Evolutionary conservation across 2,888 invertebrate genomes (phyloP).

Genomic region (Autographa gamma): DNA sequence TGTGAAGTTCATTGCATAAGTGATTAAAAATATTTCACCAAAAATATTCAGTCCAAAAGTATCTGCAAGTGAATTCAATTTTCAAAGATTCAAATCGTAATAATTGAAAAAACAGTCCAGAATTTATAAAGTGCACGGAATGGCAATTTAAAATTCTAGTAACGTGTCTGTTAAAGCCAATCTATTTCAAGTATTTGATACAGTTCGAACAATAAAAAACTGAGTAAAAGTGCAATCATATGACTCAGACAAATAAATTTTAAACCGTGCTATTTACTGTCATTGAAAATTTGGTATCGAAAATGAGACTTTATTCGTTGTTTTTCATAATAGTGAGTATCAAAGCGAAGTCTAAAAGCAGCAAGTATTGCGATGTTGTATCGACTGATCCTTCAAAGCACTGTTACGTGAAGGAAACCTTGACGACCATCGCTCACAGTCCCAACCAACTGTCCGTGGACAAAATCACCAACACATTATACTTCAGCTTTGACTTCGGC

Average conservation of each 20-base stretch:
- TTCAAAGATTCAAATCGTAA: background rate
- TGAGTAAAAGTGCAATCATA: constrained; percentile 30
- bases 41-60: background rate
- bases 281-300: constrained; percentile 12
- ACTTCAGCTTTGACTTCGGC: constrained; percentile 81
- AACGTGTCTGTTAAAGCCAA: constrained; percentile 10
- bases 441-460: constrained; percentile 81
- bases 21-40: background rate
- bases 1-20: constrained; percentile 10
- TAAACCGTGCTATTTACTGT: background rate
- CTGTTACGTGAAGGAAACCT: constrained; percentile 75
- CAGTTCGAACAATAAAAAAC: constrained; percentile 12
- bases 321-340: constrained; percentile 39
- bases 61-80: background rate
- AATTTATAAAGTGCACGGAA: constrained; percentile 8
- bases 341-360: constrained; percentile 47
- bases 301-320: constrained; percentile 37
- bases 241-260: constrained; percentile 16
- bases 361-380: constrained; percentile 68
- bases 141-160: constrained; percentile 23
- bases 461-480: constrained; percentile 71
- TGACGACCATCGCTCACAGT: constrained; percentile 73
- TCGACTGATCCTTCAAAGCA: constrained; percentile 65
- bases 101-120: background rate
- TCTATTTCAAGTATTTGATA: constrained; percentile 24